phyloP scores from a whole-genome alignment of 2,113 vertebrate species.

The Callionymus lyra region DNA sequence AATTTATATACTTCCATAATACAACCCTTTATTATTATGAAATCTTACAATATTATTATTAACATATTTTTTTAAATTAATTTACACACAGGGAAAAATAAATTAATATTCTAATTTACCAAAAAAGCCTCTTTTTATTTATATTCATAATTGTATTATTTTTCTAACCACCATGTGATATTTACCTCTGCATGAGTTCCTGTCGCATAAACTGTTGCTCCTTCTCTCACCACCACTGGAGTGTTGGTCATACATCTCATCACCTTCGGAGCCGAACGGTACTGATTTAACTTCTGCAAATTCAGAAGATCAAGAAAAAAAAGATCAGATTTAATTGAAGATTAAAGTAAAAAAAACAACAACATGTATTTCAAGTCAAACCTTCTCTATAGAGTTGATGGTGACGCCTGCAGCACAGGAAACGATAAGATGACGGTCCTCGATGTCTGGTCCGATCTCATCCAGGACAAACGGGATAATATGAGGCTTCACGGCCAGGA shows the following conservation, averaged over 20 bases:
- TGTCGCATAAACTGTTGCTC: slow-evolving; percentile 89
- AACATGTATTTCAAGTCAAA: slow-evolving; percentile 23
- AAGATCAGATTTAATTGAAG: not conserved
- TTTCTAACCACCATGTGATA: slow-evolving; percentile 2
- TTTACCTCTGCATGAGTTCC: slow-evolving; percentile 85
- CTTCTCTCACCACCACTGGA: slow-evolving; percentile 88
- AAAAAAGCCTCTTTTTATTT: no score
- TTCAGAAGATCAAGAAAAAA: slow-evolving; percentile 1
- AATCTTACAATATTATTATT: no score
- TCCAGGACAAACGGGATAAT: slow-evolving; percentile 98
- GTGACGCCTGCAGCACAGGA: slow-evolving; percentile 94
- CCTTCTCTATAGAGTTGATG: slow-evolving; percentile 96
- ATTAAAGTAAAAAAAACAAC: not conserved
- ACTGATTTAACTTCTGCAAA: slow-evolving; percentile 78
- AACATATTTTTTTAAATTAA: no score
- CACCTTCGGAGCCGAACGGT: slow-evolving; percentile 81
- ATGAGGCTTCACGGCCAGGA: slow-evolving; percentile 91
- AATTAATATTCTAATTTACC: not conserved
- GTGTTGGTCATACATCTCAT: slow-evolving; percentile 98
- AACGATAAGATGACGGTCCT: slow-evolving; percentile 86
- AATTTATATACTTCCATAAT: no score
- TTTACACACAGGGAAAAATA: not conserved
- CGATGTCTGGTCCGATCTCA: slow-evolving; percentile 87
- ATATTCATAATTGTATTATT: no score
- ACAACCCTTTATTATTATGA: no score